Evolutionary conservation across 2,113 vertebrate species (phyloP), one percentile per base, ranked within the genome.

Genomic region (Odontesthes bonariensis): DNA sequence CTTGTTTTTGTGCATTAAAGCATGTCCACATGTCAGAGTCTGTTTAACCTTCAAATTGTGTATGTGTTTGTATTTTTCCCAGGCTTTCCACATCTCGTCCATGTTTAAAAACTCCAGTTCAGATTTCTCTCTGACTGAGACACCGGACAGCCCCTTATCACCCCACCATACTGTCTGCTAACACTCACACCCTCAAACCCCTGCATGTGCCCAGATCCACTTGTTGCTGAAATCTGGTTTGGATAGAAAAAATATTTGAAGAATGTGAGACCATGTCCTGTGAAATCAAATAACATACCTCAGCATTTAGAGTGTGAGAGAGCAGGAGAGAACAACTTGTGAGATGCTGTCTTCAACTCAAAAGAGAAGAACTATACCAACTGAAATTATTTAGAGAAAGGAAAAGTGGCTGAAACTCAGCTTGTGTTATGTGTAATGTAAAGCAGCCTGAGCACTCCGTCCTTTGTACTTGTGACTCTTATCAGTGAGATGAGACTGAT

Each of bases 31-130:
- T 53, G 68, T 85, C 32, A 74, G 9, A 22, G 7, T 63, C 27
- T 49, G 59, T 81, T 35, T 1, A 54, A 64, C 44, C 61, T 31
- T 60, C 13, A 58, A 35, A 22, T 1, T 46, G 59, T 19, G 3
- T 22, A 7, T 72, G 44, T 80, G 31, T 86, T 61, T 86, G 49
- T 77, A 4, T 75, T 77, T 52, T 17, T n/a, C 17, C 47, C 7
- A 94, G 94, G 94, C 91, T 10, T 94, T 94, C 78, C 86, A 89
- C 59, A 86, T 95, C 78, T 94, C 95, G 0, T 83, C 86, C 64
- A 91, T 94, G 92, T 95, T 95, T 60, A 92, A 85, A 73, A 78
- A 23, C 60, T 67, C 83, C 14, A 62, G 58, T 23, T 77, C 80
- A 6, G 75, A 74, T 49, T 27, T 63, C 6, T 77, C 77, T 23